Conservation (phyloP, 23 tunicate genomes). For the Botrylloides violaceus region DNA sequence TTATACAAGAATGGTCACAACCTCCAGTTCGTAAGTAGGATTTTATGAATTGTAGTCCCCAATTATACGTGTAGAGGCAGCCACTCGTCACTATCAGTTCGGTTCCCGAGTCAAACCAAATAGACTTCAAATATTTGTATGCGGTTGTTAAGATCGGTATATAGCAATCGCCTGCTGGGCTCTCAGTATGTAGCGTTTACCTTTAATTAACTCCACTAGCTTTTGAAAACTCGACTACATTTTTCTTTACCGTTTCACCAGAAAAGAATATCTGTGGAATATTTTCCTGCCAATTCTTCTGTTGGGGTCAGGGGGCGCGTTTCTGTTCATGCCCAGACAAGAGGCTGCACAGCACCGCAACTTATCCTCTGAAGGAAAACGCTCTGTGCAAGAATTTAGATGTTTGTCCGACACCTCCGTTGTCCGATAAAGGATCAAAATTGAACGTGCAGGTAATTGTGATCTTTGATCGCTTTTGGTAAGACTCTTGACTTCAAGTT, state of each 20-base stretch:
- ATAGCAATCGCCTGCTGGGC: not conserved
- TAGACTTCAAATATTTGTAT: not conserved
- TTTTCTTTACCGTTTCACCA: no score
- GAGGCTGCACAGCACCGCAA: slow-evolving; percentile 2
- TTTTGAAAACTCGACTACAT: no score
- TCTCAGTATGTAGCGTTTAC: no score
- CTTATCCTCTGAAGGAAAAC: not conserved
- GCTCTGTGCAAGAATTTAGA: not conserved
- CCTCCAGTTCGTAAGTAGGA: not conserved
- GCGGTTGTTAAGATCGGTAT: not conserved
- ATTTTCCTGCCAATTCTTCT: not conserved
- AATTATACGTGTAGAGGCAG: no score
- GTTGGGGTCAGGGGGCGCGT: not conserved
- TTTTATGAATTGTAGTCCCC: not conserved
- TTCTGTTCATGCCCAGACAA: not conserved
- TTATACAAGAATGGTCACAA: slow-evolving; percentile 9
- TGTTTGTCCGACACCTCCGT: not conserved
- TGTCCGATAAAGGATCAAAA: not conserved
- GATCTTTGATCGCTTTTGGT: no score
- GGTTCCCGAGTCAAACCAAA: no score
- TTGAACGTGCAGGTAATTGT: no score
- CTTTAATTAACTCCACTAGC: not conserved
- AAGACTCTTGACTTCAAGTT: no score
- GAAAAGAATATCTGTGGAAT: not conserved
- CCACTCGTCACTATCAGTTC: no score